A percentile compares a stretch with the other conserved stretches of the same genome.
These are phyloP conservation scores for Ladona fulva DNA, from an alignment of 1,140 invertebrate genomes.

Conservation along the genomic window DNA sequence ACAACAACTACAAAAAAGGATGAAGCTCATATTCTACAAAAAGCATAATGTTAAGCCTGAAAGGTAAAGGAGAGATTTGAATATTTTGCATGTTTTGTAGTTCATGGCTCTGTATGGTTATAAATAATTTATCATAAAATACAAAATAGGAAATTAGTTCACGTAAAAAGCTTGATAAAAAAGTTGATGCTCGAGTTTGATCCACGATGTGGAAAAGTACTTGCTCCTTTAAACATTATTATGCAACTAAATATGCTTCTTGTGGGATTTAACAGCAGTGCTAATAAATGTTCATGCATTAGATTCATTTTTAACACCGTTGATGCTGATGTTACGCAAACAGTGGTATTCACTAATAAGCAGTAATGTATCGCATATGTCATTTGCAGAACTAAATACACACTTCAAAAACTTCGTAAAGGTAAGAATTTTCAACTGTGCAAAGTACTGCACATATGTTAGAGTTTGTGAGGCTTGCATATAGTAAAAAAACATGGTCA, in stretches of 20 bases:
- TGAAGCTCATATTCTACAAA: neutral
- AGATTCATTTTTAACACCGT: neutral
- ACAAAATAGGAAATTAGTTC: neutral
- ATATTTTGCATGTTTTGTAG: too few species aligned
- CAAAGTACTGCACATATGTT: neutral
- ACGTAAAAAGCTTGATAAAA: too few species aligned
- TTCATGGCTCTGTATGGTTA: neutral
- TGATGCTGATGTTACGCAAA: neutral
- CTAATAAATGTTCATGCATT: neutral
- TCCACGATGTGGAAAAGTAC: neutral
- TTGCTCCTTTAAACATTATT: neutral
- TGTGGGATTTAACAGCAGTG: neutral
- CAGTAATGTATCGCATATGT: neutral
- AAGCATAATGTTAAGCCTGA: neutral
- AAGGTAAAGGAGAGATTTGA: neutral
- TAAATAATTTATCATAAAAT: neutral
- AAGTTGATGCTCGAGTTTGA: too few species aligned
- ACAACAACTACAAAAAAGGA: neutral
- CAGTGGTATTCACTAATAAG: neutral
- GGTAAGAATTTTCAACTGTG: neutral
- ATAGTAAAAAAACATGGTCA: neutral
- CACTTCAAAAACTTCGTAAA: neutral
- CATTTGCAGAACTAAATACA: neutral
- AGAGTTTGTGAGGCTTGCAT: neutral
- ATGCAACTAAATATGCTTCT: neutral